A percentile compares a stretch with the other conserved stretches of the same genome.
phyloP scores from a whole-genome alignment of 2,888 invertebrate genomes.

The Pseudococcus jackbeardsleyi region DNA sequence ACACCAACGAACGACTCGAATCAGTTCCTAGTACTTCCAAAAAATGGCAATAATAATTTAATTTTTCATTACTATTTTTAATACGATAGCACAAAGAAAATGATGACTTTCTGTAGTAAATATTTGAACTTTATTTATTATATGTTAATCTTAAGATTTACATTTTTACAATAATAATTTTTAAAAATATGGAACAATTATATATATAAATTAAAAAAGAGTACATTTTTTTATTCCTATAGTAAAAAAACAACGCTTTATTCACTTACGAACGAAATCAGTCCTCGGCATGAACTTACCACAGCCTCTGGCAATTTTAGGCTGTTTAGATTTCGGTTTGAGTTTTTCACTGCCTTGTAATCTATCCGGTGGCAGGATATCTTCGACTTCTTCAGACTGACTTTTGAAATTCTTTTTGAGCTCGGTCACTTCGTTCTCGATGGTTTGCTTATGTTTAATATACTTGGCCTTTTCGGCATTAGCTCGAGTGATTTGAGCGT shows the following conservation, averaged over 20 bases:
- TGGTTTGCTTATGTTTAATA: slow-evolving; percentile 82
- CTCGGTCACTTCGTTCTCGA: slow-evolving; percentile 89
- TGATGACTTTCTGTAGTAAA: slow-evolving; percentile 6
- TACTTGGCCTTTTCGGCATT: slow-evolving; percentile 87
- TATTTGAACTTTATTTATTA: slow-evolving; percentile 20
- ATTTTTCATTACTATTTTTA: background rate
- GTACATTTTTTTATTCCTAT: background rate
- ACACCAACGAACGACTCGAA: background rate
- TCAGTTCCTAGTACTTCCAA: slow-evolving; percentile 40
- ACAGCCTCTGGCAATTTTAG: slow-evolving; percentile 77
- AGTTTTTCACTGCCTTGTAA: slow-evolving; percentile 69
- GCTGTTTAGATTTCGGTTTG: slow-evolving; percentile 74
- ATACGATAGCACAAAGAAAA: background rate
- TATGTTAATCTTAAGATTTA: background rate
- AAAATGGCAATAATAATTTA: background rate
- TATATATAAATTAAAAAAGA: background rate
- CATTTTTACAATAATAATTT: slow-evolving; percentile 14
- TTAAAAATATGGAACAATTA: background rate
- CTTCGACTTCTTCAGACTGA: slow-evolving; percentile 85
- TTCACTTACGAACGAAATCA: slow-evolving; percentile 20
- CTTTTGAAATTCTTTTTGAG: slow-evolving; percentile 91
- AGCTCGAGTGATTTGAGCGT: slow-evolving; percentile 88
- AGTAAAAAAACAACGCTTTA: background rate
- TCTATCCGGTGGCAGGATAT: slow-evolving; percentile 75
- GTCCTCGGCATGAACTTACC: slow-evolving; percentile 75